Conservation (phyloP, 2,113 vertebrate genomes). For the Cairina moschata region DNA sequence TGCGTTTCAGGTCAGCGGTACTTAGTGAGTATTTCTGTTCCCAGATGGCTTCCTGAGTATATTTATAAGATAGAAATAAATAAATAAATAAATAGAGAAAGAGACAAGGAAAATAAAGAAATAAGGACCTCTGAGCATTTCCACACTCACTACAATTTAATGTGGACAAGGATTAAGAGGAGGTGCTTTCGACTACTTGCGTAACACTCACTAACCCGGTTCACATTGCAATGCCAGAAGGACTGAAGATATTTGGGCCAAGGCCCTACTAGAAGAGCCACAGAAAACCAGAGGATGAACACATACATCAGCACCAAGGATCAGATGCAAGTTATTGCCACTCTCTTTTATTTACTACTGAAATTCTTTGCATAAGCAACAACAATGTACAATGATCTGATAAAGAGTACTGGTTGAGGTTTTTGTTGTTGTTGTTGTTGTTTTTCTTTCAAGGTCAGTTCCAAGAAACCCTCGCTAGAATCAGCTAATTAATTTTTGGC, state of each 20-base stretch:
- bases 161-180: constrained; percentile 53
- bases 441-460: constrained; percentile 76
- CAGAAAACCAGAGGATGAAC: neutral
- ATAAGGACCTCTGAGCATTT: constrained; percentile 25
- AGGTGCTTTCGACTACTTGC: constrained; percentile 25
- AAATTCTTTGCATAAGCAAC: constrained; percentile 69
- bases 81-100: neutral
- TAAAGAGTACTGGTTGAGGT: constrained; percentile 27
- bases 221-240: neutral
- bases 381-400: constrained; percentile 71
- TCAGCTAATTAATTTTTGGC: constrained; percentile 82
- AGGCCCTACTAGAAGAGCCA: neutral
- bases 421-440: neutral
- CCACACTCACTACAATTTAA: constrained; percentile 29
- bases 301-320: neutral
- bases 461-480: constrained; percentile 78
- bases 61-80: constrained; percentile 55
- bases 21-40: constrained; percentile 63
- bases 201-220: neutral
- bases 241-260: neutral
- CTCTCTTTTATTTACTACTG: constrained; percentile 60
- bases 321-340: constrained; percentile 30
- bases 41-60: constrained; percentile 63
- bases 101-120: neutral
- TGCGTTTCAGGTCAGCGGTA: constrained; percentile 60